These are phyloP conservation scores for Clupea harengus DNA, from an alignment of 2,113 vertebrate genomes.

Conservation along the genomic window DNA sequence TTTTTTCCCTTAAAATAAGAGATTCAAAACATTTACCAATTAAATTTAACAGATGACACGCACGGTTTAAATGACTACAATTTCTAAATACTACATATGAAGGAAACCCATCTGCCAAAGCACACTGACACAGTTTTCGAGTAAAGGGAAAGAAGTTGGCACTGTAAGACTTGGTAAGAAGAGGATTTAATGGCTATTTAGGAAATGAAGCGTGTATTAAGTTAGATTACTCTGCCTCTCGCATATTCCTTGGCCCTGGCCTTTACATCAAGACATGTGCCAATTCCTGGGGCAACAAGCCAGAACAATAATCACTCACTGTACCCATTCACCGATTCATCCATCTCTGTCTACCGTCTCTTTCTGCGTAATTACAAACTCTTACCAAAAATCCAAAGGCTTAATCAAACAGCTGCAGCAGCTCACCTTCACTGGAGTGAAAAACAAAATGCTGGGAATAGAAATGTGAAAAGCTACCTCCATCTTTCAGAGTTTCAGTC, in stretches of 20 bases:
- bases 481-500: not conserved
- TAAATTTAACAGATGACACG: not conserved
- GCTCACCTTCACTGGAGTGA: conserved; percentile 21
- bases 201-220: conserved; percentile 13
- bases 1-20: too few relatives aligned
- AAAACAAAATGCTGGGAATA: conserved; percentile 19
- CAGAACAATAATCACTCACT: conserved; percentile 10
- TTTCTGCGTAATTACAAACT: conserved; percentile 6
- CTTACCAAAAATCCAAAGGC: conserved; percentile 1
- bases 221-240: conserved; percentile 15
- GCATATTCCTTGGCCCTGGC: not conserved
- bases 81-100: not conserved
- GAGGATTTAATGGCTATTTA: conserved; percentile 29
- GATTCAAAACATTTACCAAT: too few relatives aligned
- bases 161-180: conserved; percentile 6
- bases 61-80: not conserved
- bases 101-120: conserved; percentile 4
- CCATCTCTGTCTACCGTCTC: conserved; percentile 1
- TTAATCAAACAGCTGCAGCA: not conserved
- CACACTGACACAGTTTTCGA: not conserved
- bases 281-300: not conserved
- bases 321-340: not conserved
- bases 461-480: not conserved
- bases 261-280: conserved; percentile 3
- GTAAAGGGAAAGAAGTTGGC: conserved; percentile 1